These are phyloP conservation scores for Campylomormyrus tamandua DNA, from an alignment of 2,113 vertebrate genomes.

Conservation along the genomic window DNA sequence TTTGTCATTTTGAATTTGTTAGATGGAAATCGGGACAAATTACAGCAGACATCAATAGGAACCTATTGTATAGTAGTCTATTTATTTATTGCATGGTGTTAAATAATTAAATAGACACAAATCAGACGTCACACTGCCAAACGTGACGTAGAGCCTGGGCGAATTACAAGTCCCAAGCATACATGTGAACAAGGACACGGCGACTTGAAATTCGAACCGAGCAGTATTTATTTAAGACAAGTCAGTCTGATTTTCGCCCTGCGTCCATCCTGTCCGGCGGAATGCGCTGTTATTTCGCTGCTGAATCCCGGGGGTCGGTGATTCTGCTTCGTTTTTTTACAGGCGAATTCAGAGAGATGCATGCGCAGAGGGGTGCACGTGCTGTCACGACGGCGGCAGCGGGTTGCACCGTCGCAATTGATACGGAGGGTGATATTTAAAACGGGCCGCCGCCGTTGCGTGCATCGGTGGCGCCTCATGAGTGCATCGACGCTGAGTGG, in stretches of 20 bases:
- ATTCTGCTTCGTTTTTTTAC: not conserved
- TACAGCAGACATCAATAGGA: not conserved
- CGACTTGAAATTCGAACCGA: not conserved
- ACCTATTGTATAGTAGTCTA: not conserved
- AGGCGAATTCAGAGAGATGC: not conserved
- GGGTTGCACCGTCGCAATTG: not conserved
- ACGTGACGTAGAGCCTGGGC: constrained; percentile 6
- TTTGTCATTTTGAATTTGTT: not conserved
- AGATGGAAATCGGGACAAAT: not conserved
- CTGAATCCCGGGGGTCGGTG: not conserved
- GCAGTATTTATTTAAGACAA: not conserved
- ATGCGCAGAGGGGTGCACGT: not conserved
- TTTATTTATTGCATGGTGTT: not conserved
- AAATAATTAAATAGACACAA: constrained; percentile 11
- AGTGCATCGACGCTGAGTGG: not conserved
- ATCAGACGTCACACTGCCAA: not conserved
- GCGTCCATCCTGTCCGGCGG: not conserved
- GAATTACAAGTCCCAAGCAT: not conserved
- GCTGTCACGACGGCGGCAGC: not conserved
- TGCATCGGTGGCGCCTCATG: not conserved
- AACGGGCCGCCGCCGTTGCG: not conserved
- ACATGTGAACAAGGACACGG: not conserved
- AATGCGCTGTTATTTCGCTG: not conserved
- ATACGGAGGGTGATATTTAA: not conserved
- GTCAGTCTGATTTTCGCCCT: not conserved